Base-by-base conservation (phyloP, 2,113 vertebrate species). In the Channa argus region DNA sequence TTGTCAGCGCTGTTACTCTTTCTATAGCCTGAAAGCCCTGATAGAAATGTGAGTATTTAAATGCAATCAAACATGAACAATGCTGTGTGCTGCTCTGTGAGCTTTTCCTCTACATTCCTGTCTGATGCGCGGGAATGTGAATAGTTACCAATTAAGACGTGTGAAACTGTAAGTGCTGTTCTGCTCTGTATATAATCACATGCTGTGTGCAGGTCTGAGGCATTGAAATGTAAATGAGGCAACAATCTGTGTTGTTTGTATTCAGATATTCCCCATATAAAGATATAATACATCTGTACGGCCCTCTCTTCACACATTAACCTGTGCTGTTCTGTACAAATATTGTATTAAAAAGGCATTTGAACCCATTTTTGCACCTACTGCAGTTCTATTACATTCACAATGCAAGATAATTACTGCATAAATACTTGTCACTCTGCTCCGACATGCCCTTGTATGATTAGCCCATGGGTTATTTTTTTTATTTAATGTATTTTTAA, bases 151-250 rank as follows among this genome's bases (percentile, higher is more conserved):
- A 66, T 86, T 76, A 80, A 69, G 49, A 79, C 34, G 34, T 14
- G 8, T 69, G 77, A 74, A 72, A 50, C 33, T 65, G 39, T 12
- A 5, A 70, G 76, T 15, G 79, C 62, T 8, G 80, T 6, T 53
- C 46, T 39, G 72, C 79, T 60, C 56, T 39, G 8, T 54, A 10
- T 41, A 39, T 45, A 39, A 49, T 34, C 63, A 0, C 5, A 9
- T 2, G 51, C 65, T 38, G 33, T 1, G 59, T 54, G 77, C 39
- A 52, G 53, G 60, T 75, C 51, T 62, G 50, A 34, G 14, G 68
- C 73, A 79, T 33, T 82, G 60, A 79, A 46, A 82, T 84, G 86
- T 39, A 88, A 89, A 88, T 36, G 56, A 80, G 41, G 44, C 59
- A 33, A 63, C 59, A 74, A 51, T 63, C 56, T 62, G 45, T 64